phyloP scores from a whole-genome alignment of 2,113 vertebrate species.

The Rhinolophus sinicus region DNA sequence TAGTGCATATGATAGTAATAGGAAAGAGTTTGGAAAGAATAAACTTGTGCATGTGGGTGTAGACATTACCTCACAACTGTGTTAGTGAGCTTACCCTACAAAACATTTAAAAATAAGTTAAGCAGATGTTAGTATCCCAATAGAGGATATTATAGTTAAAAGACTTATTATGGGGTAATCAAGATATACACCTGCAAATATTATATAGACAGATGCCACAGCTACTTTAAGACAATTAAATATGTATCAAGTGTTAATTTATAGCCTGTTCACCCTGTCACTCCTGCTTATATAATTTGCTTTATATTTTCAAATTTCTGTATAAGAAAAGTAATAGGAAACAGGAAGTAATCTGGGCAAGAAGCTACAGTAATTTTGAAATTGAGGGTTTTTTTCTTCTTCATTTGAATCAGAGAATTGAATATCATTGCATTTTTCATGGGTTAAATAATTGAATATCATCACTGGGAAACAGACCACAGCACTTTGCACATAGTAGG shows the following conservation, averaged over 20 bases:
- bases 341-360: background rate
- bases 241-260: constrained; percentile 4
- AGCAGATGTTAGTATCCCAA: background rate
- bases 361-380: background rate
- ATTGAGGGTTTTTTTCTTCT: background rate
- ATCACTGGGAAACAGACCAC: background rate
- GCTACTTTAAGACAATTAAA: background rate
- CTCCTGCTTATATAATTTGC: background rate
- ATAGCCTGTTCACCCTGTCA: background rate
- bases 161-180: background rate
- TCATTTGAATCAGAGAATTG: background rate
- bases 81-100: background rate
- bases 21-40: background rate
- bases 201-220: background rate
- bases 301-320: background rate
- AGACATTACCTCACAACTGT: background rate
- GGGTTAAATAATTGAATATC: background rate
- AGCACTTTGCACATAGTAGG: background rate
- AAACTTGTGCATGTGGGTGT: background rate
- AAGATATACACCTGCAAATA: background rate
- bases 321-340: background rate
- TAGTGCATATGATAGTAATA: background rate
- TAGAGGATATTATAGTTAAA: background rate
- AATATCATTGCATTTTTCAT: background rate
- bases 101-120: background rate